Base-by-base conservation (phyloP, 2,888 invertebrate species). In the Tetragnatha montana region DNA sequence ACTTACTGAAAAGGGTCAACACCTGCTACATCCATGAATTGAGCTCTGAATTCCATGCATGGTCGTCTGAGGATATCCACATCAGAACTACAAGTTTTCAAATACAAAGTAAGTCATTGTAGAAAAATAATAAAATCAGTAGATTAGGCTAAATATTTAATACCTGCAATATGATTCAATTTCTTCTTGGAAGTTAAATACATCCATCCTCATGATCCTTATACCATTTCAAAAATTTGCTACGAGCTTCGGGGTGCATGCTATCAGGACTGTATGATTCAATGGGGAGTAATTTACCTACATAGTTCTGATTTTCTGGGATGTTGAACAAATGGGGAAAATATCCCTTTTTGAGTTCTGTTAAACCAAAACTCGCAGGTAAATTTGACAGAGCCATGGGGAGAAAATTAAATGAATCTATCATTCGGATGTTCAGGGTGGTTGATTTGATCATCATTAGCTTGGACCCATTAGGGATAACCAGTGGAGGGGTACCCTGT, bases 1-100 rank as follows among this genome's bases (percentile, higher is more conserved):
- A 74, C 35, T 49, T 49, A 79, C 78, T 60, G n/a, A 79, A 79
- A 81, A 0, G 80, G 80, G 14, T 81, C 70, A 0, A 70, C 80
- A 47, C 47, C 19, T 8, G 70, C 2, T 17, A 8, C 6, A 3
- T 22, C 47, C 49, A 81, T 22, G n/a, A 81, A 81, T 47, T 81
- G 49, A 0, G 10, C 47, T n/a, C 70, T 35, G n/a, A 81, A 81
- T n/a, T 47, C 70, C 47, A 81, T 14, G 10, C 80, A 80, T 22
- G 21, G 49, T 12, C 76, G 17, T 8, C 76, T 35, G 17, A 76
- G 50, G 10, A 76, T 76, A n/a, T 76, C 76, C 6, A 76, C 76
- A 76, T 76, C 50, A 35, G 76, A 76, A 7, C 76, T 76, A 19
- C 8, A 12, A 69, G 0, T 69, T 17, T 69, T 17, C 17, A 35